Evolutionary conservation across 2,797 vertebrate genomes (phyloP).

Genomic region (Pelochelys cantorii): DNA sequence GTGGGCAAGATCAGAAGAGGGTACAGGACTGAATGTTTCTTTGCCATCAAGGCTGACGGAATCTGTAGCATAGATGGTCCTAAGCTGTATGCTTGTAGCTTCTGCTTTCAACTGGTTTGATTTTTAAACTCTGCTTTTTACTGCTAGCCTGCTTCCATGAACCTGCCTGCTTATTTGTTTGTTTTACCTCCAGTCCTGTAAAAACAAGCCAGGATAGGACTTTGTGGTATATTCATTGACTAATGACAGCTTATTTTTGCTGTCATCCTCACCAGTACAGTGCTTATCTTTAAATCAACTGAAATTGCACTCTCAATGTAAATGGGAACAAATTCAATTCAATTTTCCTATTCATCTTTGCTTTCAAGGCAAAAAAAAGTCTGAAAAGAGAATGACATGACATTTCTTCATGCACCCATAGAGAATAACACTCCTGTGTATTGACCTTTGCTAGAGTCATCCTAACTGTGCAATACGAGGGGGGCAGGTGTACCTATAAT

Average conservation of each 20-base stretch:
- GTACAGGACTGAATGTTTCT: neutral
- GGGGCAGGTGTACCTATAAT: neutral
- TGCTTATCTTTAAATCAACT: constrained; percentile 59
- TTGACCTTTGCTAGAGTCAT: neutral
- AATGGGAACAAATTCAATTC: constrained; percentile 42
- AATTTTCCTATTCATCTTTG: constrained; percentile 17
- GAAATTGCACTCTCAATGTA: constrained; percentile 55
- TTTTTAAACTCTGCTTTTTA: neutral
- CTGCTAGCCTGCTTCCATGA: constrained; percentile 4
- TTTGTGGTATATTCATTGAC: constrained; percentile 64
- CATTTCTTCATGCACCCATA: neutral
- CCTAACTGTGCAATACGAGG: too few relatives aligned
- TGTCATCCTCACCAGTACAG: constrained; percentile 45
- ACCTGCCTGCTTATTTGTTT: neutral
- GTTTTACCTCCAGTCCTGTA: constrained; percentile 17
- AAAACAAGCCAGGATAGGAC: constrained; percentile 30
- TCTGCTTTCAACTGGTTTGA: neutral
- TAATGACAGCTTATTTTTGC: constrained; percentile 63
- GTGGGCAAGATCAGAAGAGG: too few relatives aligned
- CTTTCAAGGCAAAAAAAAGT: constrained; percentile 20
- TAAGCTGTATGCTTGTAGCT: neutral
- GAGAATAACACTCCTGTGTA: constrained; percentile 23
- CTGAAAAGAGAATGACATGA: neutral
- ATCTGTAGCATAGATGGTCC: neutral
- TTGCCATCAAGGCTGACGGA: neutral